Base-by-base conservation (phyloP, 2,888 invertebrate genomes). In the Rhogogaster chlorosoma region DNA sequence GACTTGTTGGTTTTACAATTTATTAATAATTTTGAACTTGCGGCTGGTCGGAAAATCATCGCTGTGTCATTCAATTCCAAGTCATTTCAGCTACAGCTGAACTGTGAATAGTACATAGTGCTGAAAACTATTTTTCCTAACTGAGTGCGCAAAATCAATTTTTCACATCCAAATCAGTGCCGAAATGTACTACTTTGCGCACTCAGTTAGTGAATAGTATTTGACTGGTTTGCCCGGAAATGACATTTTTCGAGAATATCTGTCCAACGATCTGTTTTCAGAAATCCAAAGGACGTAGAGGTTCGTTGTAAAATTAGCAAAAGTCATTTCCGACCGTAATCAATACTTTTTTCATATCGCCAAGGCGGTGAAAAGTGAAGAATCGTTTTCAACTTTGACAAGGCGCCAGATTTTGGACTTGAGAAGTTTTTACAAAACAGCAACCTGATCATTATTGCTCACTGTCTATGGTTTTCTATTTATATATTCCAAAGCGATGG, bases 401-500 rank as follows among this genome's bases (percentile, higher is more conserved):
- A 64, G 9, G 15, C 15, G 29, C 67, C 2, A 18, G 67, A 26
- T 26, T 26, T 29, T 32, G 15, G 18, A 64, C 15, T 67, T 67
- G 4, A 5, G 6, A 18, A 67, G 15, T 26, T 1, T 67, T 18
- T 5, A 4, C 67, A 18, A 15, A 32, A 67, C 15, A 26, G 67
- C 9, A 67, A 29, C 29, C 15, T 32, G 15, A 67, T 6, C 29
- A 53, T 53, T 53, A 67, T 67, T 29, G 67, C 67, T 15, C 26
- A 67, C 29, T 67, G 15, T 67, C 67, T 53, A 12, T 29, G 32
- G 5, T 67, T 32, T 67, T 32, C 18, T 67, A 26, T 67, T 67
- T 67, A 67, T 15, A 67, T 67, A 67, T 67, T 67, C 67, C 67
- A 29, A 67, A 67, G 67, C 67, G 29, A 67, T 67, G 26, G 67